Evolutionary conservation across 2,888 invertebrate genomes (phyloP).

Genomic region (Nysson spinosus): DNA sequence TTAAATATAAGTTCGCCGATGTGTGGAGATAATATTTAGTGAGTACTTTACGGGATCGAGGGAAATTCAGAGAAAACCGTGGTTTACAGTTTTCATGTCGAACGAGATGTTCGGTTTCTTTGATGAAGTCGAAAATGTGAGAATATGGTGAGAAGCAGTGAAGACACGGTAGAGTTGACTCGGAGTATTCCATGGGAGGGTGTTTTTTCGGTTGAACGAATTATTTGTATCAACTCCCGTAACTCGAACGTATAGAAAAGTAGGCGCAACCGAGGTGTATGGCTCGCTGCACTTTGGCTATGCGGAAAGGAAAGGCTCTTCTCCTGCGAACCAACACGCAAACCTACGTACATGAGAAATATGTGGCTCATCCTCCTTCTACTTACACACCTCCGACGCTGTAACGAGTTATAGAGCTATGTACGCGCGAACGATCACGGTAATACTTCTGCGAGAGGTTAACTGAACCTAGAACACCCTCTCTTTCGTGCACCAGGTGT

Average conservation of each 20-base stretch:
- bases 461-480: constrained; percentile 58
- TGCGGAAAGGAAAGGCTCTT: constrained; percentile 77
- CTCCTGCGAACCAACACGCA: constrained; percentile 50
- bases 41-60: too few species aligned
- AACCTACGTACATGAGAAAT: constrained; percentile 12
- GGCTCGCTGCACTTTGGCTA: constrained; percentile 76
- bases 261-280: constrained; percentile 61
- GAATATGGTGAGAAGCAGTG: constrained; percentile 3
- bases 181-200: constrained; percentile 57
- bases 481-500: constrained; percentile 56
- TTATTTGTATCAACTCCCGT: constrained; percentile 70
- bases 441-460: constrained; percentile 50
- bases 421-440: constrained; percentile 49
- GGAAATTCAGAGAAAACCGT: too few species aligned
- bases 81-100: too few species aligned
- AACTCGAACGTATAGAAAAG: constrained; percentile 64
- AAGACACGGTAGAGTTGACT: constrained; percentile 65
- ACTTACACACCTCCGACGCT: constrained; percentile 6
- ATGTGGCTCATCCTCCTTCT: constrained; percentile 33
- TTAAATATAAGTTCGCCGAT: too few species aligned
- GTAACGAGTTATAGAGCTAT: constrained; percentile 50
- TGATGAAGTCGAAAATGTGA: constrained; percentile 9
- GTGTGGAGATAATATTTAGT: too few species aligned
- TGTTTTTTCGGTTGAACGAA: constrained; percentile 59
- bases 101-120: not conserved